phyloP scores from a whole-genome alignment of 2,888 invertebrate genomes.

The Lycia hirtaria region DNA sequence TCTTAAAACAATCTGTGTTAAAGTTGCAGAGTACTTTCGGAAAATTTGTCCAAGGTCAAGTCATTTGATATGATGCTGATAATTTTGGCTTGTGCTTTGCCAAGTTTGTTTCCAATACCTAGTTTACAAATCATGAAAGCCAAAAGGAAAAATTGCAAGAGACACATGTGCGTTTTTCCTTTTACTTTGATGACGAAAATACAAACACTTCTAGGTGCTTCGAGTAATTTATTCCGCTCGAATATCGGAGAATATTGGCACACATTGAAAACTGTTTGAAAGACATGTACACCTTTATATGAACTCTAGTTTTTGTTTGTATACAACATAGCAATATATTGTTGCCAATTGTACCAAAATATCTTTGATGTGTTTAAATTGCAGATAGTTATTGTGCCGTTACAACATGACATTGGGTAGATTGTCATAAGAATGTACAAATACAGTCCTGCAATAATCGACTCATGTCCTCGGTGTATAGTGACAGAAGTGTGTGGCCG shows the following conservation, averaged over 20 bases:
- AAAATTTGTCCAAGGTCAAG: slow-evolving; percentile 8
- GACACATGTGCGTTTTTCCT: slow-evolving; percentile 11
- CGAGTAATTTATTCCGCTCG: background rate
- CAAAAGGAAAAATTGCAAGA: background rate
- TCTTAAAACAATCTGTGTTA: slow-evolving; percentile 7
- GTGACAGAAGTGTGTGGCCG: slow-evolving; percentile 32
- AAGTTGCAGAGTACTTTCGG: slow-evolving; percentile 23
- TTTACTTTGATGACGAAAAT: slow-evolving; percentile 15
- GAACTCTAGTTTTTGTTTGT: slow-evolving; percentile 7
- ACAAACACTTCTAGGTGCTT: slow-evolving; percentile 17
- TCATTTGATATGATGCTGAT: slow-evolving; percentile 12
- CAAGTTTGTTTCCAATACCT: slow-evolving; percentile 10
- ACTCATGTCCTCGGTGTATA: slow-evolving; percentile 36
- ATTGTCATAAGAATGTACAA: slow-evolving; percentile 40
- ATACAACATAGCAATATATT: slow-evolving; percentile 13
- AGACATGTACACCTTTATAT: background rate
- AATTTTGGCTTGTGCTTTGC: background rate
- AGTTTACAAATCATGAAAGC: slow-evolving; percentile 1
- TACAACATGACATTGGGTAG: slow-evolving; percentile 34
- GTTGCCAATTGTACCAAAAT: slow-evolving; percentile 29
- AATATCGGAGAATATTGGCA: slow-evolving; percentile 10
- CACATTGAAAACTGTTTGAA: background rate
- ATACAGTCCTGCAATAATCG: slow-evolving; percentile 32
- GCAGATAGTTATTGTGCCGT: slow-evolving; percentile 16
- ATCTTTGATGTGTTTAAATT: slow-evolving; percentile 35